phyloP scores from a whole-genome alignment of 2,888 invertebrate species.

The Schizotus pectinicornis region DNA sequence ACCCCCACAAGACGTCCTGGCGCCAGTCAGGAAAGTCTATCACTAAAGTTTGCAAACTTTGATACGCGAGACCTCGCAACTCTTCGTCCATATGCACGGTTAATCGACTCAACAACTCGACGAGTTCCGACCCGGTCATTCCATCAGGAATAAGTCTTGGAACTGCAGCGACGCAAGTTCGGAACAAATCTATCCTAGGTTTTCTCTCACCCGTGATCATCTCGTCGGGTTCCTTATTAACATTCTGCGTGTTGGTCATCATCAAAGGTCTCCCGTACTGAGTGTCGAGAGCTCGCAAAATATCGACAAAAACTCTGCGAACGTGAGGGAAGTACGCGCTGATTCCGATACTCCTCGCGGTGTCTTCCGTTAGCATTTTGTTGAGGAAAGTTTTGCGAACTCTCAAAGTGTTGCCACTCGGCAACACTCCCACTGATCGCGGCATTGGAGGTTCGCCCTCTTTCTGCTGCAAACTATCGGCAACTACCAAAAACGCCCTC shows the following conservation, averaged over 20 bases:
- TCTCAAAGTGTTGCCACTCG: constrained; percentile 89
- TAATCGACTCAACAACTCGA: constrained; percentile 90
- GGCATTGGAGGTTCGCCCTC: constrained; percentile 99
- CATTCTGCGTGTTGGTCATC: constrained; percentile 95
- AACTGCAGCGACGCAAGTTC: constrained; percentile 98
- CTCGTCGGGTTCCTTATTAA: constrained; percentile 92
- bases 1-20: constrained; percentile 92
- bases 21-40: constrained; percentile 98
- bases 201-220: constrained; percentile 95
- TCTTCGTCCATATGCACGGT: constrained; percentile 99
- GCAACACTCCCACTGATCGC: constrained; percentile 89
- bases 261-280: constrained; percentile 97
- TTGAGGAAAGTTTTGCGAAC: constrained; percentile 96
- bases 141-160: constrained; percentile 97
- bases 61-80: constrained; percentile 89
- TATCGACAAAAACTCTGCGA: constrained; percentile 93
- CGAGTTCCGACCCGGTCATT: constrained; percentile 92
- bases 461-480: constrained; percentile 97
- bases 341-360: constrained; percentile 96
- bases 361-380: constrained; percentile 95
- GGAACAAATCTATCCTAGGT: constrained; percentile 95
- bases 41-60: constrained; percentile 93
- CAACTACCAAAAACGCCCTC: constrained; percentile 96
- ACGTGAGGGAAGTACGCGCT: constrained; percentile 96
- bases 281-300: constrained; percentile 89